These are phyloP conservation scores for Phocides pigmalion DNA, from an alignment of 1,140 invertebrate species.

Conservation along the genomic window DNA sequence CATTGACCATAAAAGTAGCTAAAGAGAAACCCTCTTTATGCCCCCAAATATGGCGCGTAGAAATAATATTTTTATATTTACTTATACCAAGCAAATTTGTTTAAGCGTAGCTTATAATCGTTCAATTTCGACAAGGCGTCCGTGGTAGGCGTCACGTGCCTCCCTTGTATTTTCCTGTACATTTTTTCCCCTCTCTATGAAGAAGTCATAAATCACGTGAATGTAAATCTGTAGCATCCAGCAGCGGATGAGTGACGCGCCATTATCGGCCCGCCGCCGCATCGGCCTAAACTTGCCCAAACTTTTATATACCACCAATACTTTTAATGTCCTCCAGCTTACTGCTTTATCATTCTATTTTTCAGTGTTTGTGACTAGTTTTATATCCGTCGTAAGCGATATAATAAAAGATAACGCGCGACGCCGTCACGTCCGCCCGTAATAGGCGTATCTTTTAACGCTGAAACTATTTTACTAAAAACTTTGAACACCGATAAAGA, in stretches of 20 bases:
- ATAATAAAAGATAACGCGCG: neutral
- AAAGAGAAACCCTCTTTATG: too few relatives aligned
- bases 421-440: constrained; percentile 20
- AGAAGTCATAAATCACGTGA: constrained; percentile 80
- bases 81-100: constrained; percentile 12
- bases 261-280: constrained; percentile 68
- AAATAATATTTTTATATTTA: neutral
- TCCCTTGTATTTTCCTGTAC: constrained; percentile 63
- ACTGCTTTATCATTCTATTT: constrained; percentile 60
- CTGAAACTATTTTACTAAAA: constrained; percentile 29
- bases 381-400: constrained; percentile 40
- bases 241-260: constrained; percentile 76
- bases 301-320: constrained; percentile 65
- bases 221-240: constrained; percentile 82
- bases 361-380: constrained; percentile 49
- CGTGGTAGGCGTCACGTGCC: constrained; percentile 31
- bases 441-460: constrained; percentile 33
- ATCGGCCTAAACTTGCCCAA: constrained; percentile 64
- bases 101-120: constrained; percentile 23
- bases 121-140: constrained; percentile 22
- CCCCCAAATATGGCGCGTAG: too few relatives aligned
- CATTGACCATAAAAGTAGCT: too few relatives aligned
- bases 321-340: constrained; percentile 60
- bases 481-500: constrained; percentile 26
- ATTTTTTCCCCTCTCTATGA: constrained; percentile 78